These are phyloP conservation scores for Oxygymnocypris stewartii DNA, from an alignment of 2,113 vertebrate genomes.

Conservation along the genomic window DNA sequence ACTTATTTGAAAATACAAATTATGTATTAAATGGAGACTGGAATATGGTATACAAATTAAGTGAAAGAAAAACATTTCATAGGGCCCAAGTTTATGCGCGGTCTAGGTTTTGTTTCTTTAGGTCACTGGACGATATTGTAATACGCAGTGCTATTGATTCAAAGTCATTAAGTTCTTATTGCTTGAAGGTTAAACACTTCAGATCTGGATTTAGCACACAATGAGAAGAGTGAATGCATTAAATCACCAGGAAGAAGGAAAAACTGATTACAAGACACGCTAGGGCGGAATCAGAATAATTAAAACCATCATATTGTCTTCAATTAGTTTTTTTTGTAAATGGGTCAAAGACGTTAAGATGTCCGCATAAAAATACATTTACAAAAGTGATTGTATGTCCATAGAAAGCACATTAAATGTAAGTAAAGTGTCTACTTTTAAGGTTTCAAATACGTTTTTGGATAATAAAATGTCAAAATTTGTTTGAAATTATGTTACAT, in stretches of 20 bases:
- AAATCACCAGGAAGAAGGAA: not conserved
- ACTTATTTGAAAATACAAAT: not conserved
- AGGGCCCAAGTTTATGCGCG: not conserved
- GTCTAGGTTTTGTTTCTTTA: not conserved
- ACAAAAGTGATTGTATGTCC: too few relatives aligned
- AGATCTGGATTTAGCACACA: not conserved
- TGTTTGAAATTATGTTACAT: too few relatives aligned
- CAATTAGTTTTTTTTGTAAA: too few relatives aligned
- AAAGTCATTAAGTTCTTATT: not conserved
- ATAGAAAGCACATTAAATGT: too few relatives aligned
- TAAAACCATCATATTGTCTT: not conserved
- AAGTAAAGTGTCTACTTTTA: too few relatives aligned
- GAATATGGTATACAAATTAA: not conserved
- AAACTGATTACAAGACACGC: not conserved
- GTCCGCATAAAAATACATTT: too few relatives aligned
- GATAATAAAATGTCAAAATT: too few relatives aligned
- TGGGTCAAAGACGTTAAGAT: too few relatives aligned
- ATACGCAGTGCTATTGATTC: not conserved
- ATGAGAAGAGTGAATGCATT: not conserved
- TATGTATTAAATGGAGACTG: not conserved
- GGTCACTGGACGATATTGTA: not conserved
- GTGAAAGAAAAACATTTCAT: not conserved
- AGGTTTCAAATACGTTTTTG: too few relatives aligned
- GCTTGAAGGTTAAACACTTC: not conserved
- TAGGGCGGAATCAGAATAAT: not conserved